Conservation (phyloP, 2,888 invertebrate species). For the Polydesmus complanatus region DNA sequence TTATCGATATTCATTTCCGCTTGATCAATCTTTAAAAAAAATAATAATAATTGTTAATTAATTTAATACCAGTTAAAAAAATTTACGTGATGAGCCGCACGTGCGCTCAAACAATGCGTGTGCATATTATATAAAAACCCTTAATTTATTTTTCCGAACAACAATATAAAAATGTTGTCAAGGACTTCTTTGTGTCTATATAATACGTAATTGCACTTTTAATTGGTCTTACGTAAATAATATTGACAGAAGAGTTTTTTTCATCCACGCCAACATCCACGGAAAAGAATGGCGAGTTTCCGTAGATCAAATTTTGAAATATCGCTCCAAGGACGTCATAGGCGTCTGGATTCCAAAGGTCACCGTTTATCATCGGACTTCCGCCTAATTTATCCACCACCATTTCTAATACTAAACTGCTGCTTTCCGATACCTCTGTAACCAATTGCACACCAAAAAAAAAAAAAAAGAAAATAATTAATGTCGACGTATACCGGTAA, state of each 20-base stretch:
- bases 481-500: too few relatives aligned
- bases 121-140: too few relatives aligned
- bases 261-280: not conserved
- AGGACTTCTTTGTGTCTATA: too few relatives aligned
- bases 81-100: too few relatives aligned
- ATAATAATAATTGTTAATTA: too few relatives aligned
- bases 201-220: too few relatives aligned
- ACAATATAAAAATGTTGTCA: too few relatives aligned
- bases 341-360: not conserved
- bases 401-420: not conserved
- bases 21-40: not conserved
- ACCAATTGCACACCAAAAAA: too few relatives aligned
- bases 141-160: too few relatives aligned
- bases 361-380: not conserved
- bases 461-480: too few relatives aligned
- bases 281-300: not conserved
- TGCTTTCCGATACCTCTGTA: not conserved
- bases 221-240: not conserved
- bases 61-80: too few relatives aligned
- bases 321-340: not conserved
- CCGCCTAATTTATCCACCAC: not conserved
- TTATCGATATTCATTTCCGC: not conserved
- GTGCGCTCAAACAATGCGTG: too few relatives aligned
- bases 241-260: not conserved
- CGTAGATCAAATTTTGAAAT: not conserved